A percentile compares a stretch with the other conserved stretches of the same genome.
phyloP scores from a whole-genome alignment of 2,797 vertebrate species.

The Monodelphis domestica region DNA sequence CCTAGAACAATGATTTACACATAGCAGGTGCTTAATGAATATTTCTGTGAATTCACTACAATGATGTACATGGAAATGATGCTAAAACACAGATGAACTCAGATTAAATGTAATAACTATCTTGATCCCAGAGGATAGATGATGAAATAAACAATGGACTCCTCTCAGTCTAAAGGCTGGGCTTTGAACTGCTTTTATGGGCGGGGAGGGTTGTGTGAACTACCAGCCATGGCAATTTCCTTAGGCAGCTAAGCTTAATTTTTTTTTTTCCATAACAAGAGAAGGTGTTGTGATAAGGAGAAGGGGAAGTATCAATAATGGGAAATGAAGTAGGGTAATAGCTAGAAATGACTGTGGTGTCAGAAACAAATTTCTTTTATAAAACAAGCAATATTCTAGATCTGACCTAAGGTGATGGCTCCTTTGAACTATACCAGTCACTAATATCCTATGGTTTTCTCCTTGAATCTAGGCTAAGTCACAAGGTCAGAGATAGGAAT shows the following conservation, averaged over 20 bases:
- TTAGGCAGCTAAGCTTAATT: not conserved
- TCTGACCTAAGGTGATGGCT: not conserved
- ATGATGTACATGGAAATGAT: not conserved
- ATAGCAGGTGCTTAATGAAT: not conserved
- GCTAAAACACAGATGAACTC: not conserved
- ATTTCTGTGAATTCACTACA: not conserved
- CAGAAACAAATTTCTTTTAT: not conserved
- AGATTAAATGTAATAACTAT: not conserved
- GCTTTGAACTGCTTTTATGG: not conserved
- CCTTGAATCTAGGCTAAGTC: not conserved
- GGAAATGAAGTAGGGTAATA: not conserved
- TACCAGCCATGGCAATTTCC: not conserved
- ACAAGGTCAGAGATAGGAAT: not conserved
- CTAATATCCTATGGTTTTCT: not conserved
- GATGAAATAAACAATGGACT: not conserved
- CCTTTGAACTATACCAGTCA: not conserved
- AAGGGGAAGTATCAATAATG: not conserved
- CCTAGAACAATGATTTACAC: not conserved
- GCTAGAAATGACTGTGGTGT: not conserved
- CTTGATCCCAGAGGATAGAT: not conserved
- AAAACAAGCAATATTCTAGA: not conserved
- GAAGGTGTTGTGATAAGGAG: not conserved
- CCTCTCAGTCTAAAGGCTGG: not conserved
- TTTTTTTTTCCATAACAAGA: not conserved
- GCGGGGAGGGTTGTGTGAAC: not conserved